Evolutionary conservation across 2,888 invertebrate species (phyloP).

Genomic region (Tupiocoris notatus): DNA sequence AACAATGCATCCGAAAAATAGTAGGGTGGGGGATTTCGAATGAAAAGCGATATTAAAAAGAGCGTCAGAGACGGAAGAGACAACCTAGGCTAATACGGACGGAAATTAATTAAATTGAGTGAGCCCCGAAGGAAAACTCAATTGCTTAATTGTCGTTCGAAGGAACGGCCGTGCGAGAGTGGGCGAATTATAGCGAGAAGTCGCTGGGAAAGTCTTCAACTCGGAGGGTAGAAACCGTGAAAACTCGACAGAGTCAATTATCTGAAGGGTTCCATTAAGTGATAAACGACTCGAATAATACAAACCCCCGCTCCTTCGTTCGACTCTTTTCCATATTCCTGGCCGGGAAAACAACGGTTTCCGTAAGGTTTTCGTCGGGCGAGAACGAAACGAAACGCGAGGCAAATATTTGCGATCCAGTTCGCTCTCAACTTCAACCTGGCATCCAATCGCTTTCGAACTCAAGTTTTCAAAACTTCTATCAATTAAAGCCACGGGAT

Average conservation of each 20-base stretch:
- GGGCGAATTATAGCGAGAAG: not conserved
- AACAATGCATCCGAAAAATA: too few relatives aligned
- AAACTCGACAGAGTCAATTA: constrained; percentile 27
- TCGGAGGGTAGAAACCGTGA: constrained; percentile 1
- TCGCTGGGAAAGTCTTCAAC: constrained; percentile 9
- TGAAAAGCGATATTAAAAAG: not conserved
- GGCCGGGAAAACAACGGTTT: not conserved
- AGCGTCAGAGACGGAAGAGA: not conserved
- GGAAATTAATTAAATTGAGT: constrained; percentile 42
- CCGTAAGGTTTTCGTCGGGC: not conserved
- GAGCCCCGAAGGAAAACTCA: constrained; percentile 41
- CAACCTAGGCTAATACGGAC: constrained; percentile 34
- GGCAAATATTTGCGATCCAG: not conserved
- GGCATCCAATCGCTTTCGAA: not conserved
- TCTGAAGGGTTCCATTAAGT: constrained; percentile 40
- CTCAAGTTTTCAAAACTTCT: not conserved
- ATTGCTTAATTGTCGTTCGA: constrained; percentile 41
- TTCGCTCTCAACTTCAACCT: not conserved
- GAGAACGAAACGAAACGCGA: not conserved
- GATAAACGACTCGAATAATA: constrained; percentile 40
- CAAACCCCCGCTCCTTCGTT: constrained; percentile 1
- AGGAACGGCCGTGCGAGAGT: constrained; percentile 3
- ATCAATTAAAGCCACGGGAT: too few relatives aligned
- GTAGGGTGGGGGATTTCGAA: not conserved
- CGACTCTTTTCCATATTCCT: not conserved